Evolutionary conservation across 2,888 invertebrate genomes (phyloP), one percentile per base, ranked within the genome.

Genomic region (Acanthosepion esculentum): DNA sequence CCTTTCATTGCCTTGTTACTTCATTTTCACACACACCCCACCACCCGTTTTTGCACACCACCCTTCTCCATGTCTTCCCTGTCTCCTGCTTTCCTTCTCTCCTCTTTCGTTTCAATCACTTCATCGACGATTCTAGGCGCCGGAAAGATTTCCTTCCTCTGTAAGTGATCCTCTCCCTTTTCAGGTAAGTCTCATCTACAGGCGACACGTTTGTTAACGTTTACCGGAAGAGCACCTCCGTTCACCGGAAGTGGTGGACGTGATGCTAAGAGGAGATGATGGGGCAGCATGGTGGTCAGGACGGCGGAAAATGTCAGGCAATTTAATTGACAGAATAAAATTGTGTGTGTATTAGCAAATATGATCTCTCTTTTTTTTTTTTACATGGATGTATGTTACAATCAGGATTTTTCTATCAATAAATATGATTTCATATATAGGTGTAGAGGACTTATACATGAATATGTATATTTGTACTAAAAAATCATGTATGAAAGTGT

Each of bases 131-230:
- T 78, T n/a, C 1, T 12, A 15, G n/a, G n/a, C 78, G 4, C 78
- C 29, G 78, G 78, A 78, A 78, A 78, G 8, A 29, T 78, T n/a
- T 29, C 8, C 10, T n/a, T n/a, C n/a, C 0, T 10, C 78, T n/a
- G n/a, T n/a, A n/a, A 78, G 78, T n/a, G 29, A 78, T 78, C 29
- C 29, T 64, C 64, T n/a, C 78, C n/a, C 78, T 78, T 8, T 78
- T 78, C 78, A 78, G 78, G 78, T 78, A 8, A 64, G n/a, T 12
- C 78, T n/a, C 29, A 78, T 78, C n/a, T 78, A 8, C 78, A 29
- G 29, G 92, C 20, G 92, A 92, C 50, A 92, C 50, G 92, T 92
- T 50, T 50, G 92, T n/a, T 92, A n/a, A 92, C 50, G 15, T 92
- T 92, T 23, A 92, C 7, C 92, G 92, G 92, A 92, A 92, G 50